Conservation (phyloP, 2,113 vertebrate genomes). For the Megaceryle torquata region DNA sequence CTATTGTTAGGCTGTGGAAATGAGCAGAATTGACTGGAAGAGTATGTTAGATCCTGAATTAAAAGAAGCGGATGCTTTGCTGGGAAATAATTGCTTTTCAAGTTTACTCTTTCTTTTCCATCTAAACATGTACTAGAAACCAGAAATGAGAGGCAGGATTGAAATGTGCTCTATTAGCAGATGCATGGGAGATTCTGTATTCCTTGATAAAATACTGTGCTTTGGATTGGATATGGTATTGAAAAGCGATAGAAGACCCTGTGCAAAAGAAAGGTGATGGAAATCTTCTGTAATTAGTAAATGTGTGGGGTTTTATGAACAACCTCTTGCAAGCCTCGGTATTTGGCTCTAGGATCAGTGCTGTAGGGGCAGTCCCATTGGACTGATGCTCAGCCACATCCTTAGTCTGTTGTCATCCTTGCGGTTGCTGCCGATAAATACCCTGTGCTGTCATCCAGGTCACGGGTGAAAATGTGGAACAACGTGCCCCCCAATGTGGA, state of each 20-base stretch:
- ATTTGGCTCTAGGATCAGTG: not conserved
- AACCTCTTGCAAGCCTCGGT: not conserved
- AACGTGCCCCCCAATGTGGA: too few relatives aligned
- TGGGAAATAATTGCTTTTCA: conserved; percentile 35
- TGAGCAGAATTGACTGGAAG: not conserved
- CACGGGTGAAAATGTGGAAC: not conserved
- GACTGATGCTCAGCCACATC: not conserved
- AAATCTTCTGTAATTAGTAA: not conserved
- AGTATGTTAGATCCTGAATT: not conserved
- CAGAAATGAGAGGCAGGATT: conserved; percentile 32
- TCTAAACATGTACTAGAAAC: not conserved
- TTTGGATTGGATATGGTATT: not conserved
- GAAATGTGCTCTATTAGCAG: conserved; percentile 28
- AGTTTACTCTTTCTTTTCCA: not conserved
- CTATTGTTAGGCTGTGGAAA: not conserved
- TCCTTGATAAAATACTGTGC: conserved; percentile 22
- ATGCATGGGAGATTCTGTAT: not conserved
- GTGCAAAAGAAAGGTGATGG: not conserved
- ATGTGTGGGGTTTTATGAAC: not conserved
- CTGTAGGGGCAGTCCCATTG: not conserved
- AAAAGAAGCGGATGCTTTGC: not conserved
- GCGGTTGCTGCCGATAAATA: not conserved
- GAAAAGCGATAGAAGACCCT: not conserved
- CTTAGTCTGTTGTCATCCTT: not conserved
- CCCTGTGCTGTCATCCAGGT: not conserved